Percentiles rank a stretch among this genome's conserved stretches.
These are phyloP conservation scores for Rotaria sp. DNA, from an alignment of 2,888 invertebrate species.

Conservation along the genomic window DNA sequence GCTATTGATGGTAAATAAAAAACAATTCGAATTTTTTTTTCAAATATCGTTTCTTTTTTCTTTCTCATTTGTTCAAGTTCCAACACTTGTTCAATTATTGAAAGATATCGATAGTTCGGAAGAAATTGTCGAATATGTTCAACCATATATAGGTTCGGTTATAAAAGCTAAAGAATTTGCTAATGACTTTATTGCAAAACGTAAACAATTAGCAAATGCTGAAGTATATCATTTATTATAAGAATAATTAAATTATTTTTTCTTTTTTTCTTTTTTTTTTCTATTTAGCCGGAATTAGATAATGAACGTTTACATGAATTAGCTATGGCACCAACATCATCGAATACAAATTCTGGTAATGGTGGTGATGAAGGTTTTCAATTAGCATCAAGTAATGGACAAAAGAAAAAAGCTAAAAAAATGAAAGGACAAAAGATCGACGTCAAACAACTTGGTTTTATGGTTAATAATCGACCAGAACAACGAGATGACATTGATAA, in stretches of 20 bases:
- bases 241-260: background rate
- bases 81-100: slow-evolving; percentile 21
- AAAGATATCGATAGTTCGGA: slow-evolving; percentile 17
- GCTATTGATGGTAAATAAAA: background rate
- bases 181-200: background rate
- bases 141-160: slow-evolving; percentile 11
- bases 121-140: slow-evolving; percentile 25
- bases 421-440: slow-evolving; percentile 28
- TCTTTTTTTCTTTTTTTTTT: background rate
- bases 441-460: slow-evolving; percentile 30
- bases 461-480: slow-evolving; percentile 14
- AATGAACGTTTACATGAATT: slow-evolving; percentile 14
- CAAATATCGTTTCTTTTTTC: background rate
- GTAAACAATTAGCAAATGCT: slow-evolving; percentile 26
- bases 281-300: slow-evolving; percentile 3
- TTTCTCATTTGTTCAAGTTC: background rate
- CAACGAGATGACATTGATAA: slow-evolving; percentile 13
- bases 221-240: background rate
- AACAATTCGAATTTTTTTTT: no score
- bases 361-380: slow-evolving; percentile 26
- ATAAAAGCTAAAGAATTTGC: slow-evolving; percentile 5
- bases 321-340: slow-evolving; percentile 3
- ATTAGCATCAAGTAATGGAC: slow-evolving; percentile 20
- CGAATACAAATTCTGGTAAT: background rate
- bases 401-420: slow-evolving; percentile 24